Evolutionary conservation across 1,140 invertebrate species (phyloP), one percentile per base, ranked within the genome.

Genomic region (Magallana gigas): DNA sequence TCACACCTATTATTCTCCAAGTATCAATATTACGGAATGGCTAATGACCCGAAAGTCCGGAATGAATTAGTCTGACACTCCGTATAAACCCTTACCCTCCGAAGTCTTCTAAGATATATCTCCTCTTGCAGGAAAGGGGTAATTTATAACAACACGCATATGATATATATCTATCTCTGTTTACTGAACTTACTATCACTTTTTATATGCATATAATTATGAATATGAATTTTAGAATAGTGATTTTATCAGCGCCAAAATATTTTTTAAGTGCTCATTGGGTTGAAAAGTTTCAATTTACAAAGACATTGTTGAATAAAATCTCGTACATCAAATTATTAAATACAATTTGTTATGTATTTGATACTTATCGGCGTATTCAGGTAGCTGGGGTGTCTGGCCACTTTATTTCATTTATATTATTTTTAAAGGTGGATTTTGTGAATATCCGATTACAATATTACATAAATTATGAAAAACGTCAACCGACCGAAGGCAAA

Each of bases 251-350:
- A 12, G 29, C 11, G 23, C 12, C 36, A 29, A 76, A 76, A 76
- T 76, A 76, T 76, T 36, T 76, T 76, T 29, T 76, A 76, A 76
- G 68, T 76, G 29, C 36, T 76, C 68, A 29, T 36, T 76, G 68
- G 68, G 68, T 76, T 76, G 68, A 76, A 76, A 76, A 76, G 68
- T 76, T 36, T 76, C 68, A 76, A 76, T 76, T 76, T 76, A 76
- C 68, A 76, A 76, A 76, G 68, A 29, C 23, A 23, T 76, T 29
- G 18, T 23, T 76, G 68, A 76, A 76, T 76, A 76, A 76, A 76
- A 76, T 23, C 68, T 76, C 68, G 36, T 76, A 76, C 68, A 29
- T 76, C 68, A 76, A 76, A 76, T 76, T 76, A 76, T 76, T 76
- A 76, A 76, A 76, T 76, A 76, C 68, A 76, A 76, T 76, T 76